Evolutionary conservation across 2,113 vertebrate species (phyloP).

Genomic region (Trematocara zebra): DNA sequence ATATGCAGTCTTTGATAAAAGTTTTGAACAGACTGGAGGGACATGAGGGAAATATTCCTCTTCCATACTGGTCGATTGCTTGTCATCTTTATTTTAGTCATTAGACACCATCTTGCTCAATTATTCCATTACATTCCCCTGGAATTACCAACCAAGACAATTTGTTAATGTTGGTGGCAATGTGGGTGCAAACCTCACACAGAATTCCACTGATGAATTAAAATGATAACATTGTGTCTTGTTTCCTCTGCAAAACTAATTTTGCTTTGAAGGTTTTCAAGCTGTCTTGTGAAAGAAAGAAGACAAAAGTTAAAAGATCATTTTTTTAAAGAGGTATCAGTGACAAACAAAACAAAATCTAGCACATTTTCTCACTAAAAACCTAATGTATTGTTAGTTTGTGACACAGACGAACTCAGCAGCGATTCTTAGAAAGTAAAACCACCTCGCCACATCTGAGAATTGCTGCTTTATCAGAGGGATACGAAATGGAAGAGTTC

Average conservation of each 20-base stretch:
- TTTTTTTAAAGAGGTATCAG: not conserved
- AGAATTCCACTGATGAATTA: not conserved
- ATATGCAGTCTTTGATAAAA: not conserved
- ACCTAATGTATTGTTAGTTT: not conserved
- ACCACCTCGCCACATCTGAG: constrained; percentile 8
- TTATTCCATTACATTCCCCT: not conserved
- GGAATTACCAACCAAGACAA: not conserved
- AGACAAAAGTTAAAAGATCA: not conserved
- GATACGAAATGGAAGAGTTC: not conserved
- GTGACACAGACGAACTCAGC: not conserved
- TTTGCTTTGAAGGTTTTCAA: not conserved
- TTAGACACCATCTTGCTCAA: not conserved
- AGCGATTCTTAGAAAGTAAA: constrained; percentile 11
- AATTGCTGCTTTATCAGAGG: not conserved
- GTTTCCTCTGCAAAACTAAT: not conserved
- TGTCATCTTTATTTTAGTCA: not conserved
- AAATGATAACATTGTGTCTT: not conserved
- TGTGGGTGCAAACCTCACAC: not conserved
- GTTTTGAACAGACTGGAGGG: not conserved
- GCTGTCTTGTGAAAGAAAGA: not conserved
- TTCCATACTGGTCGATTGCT: not conserved
- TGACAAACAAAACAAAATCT: not conserved
- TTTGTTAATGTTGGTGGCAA: not conserved
- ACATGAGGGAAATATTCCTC: not conserved
- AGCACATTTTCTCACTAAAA: not conserved